These are phyloP conservation scores for Drosophila putrida DNA, from an alignment of 2,888 invertebrate genomes.

Conservation along the genomic window DNA sequence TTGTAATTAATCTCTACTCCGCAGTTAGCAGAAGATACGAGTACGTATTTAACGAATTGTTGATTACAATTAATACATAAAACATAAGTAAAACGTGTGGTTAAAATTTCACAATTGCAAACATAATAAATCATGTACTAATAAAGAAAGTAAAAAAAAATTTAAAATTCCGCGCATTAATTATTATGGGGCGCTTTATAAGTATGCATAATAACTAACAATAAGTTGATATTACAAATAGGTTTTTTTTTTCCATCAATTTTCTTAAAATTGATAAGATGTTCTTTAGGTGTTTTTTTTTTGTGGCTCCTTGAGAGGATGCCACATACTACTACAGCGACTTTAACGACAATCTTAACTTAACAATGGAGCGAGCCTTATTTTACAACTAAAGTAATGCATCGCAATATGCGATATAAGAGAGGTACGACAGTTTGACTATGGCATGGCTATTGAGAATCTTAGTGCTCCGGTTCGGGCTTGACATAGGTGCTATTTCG, in stretches of 20 bases:
- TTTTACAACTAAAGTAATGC: slow-evolving; percentile 40
- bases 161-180: slow-evolving; percentile 16
- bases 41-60: slow-evolving; percentile 15
- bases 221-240: slow-evolving; percentile 35
- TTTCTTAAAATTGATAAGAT: slow-evolving; percentile 29
- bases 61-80: slow-evolving; percentile 57
- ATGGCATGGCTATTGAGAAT: slow-evolving; percentile 67
- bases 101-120: slow-evolving; percentile 56
- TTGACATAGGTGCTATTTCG: slow-evolving; percentile 62
- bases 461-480: slow-evolving; percentile 52
- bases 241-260: slow-evolving; percentile 33
- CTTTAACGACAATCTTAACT: slow-evolving; percentile 60
- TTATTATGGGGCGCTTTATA: slow-evolving; percentile 8
- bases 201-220: slow-evolving; percentile 56
- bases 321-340: slow-evolving; percentile 51
- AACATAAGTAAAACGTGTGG: slow-evolving; percentile 56
- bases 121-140: slow-evolving; percentile 57
- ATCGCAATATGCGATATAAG: slow-evolving; percentile 63
- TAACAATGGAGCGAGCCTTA: slow-evolving; percentile 39
- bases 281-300: slow-evolving; percentile 28
- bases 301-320: slow-evolving; percentile 22
- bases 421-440: slow-evolving; percentile 58
- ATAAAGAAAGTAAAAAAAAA: slow-evolving; percentile 30
- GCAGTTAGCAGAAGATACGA: slow-evolving; percentile 9
- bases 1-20: slow-evolving; percentile 32